phyloP scores from a whole-genome alignment of 1,140 invertebrate species.

The Ctenoplectra terminalis region DNA sequence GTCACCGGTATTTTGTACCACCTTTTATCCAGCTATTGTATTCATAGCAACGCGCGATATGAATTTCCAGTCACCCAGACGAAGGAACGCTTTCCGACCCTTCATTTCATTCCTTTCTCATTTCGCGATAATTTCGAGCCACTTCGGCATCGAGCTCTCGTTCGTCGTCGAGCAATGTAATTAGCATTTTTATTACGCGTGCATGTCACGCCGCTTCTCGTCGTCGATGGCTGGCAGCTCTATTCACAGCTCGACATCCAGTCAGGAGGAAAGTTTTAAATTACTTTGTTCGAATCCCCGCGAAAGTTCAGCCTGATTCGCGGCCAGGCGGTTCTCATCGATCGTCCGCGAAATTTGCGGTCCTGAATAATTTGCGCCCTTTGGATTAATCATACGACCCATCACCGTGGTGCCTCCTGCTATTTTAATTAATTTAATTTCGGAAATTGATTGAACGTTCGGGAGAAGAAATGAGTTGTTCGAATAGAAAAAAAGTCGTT shows the following conservation, averaged over 20 bases:
- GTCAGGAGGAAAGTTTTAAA: conserved; percentile 64
- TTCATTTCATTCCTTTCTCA: conserved; percentile 29
- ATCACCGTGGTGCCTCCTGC: not conserved
- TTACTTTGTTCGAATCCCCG: conserved; percentile 53
- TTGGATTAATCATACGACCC: conserved; percentile 3
- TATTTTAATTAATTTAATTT: conserved; percentile 10
- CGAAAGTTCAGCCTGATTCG: conserved; percentile 45
- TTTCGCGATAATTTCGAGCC: conserved; percentile 18
- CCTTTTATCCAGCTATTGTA: not conserved
- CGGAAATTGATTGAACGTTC: not conserved
- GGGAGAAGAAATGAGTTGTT: too few species aligned
- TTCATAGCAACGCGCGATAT: not conserved
- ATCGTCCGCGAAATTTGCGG: conserved; percentile 17
- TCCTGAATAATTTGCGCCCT: not conserved
- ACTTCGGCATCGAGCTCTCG: not conserved
- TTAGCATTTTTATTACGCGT: conserved; percentile 68
- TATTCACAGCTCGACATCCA: conserved; percentile 39
- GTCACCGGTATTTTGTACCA: not conserved
- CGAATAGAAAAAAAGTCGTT: too few species aligned
- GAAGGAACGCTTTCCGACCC: too few species aligned
- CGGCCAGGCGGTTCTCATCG: not conserved
- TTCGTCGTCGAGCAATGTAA: conserved; percentile 44
- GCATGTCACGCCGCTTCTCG: conserved; percentile 41
- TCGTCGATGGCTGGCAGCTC: conserved; percentile 48
- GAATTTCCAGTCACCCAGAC: conserved; percentile 18